Conservation (phyloP, 2,797 vertebrate genomes). For the Dromococcyx pavoninus region DNA sequence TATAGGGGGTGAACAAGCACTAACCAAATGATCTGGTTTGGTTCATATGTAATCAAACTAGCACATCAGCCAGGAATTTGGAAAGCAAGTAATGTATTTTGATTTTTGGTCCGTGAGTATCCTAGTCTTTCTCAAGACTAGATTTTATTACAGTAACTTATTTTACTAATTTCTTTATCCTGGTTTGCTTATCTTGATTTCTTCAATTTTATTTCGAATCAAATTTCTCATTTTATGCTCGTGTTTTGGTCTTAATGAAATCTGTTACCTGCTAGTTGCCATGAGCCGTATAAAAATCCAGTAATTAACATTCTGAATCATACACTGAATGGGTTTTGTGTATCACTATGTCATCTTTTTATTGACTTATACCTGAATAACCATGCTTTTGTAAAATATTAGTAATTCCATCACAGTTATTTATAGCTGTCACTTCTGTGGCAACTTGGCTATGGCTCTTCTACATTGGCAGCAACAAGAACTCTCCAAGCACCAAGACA, state of each 20-base stretch:
- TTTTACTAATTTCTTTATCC: not conserved
- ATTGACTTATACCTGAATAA: not conserved
- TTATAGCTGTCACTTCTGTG: not conserved
- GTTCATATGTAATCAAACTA: not conserved
- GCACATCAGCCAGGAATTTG: not conserved
- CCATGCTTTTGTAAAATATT: not conserved
- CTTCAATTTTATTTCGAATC: not conserved
- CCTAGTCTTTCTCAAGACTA: not conserved
- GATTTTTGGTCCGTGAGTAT: not conserved
- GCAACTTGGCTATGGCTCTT: not conserved
- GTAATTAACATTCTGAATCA: not conserved
- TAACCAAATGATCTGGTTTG: not conserved
- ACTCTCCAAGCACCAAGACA: not conserved
- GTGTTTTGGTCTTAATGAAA: not conserved
- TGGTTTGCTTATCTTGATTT: not conserved
- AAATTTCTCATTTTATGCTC: not conserved
- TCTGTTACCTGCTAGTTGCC: not conserved
- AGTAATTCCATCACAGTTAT: not conserved
- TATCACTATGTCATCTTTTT: not conserved
- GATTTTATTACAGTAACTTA: not conserved
- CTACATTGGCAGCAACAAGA: not conserved
- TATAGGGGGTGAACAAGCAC: not conserved
- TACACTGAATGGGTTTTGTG: not conserved
- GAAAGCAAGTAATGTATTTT: not conserved
- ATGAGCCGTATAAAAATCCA: not conserved